Evolutionary conservation across 2,113 vertebrate genomes (phyloP).

Genomic region (Pelmatolapia mariae): DNA sequence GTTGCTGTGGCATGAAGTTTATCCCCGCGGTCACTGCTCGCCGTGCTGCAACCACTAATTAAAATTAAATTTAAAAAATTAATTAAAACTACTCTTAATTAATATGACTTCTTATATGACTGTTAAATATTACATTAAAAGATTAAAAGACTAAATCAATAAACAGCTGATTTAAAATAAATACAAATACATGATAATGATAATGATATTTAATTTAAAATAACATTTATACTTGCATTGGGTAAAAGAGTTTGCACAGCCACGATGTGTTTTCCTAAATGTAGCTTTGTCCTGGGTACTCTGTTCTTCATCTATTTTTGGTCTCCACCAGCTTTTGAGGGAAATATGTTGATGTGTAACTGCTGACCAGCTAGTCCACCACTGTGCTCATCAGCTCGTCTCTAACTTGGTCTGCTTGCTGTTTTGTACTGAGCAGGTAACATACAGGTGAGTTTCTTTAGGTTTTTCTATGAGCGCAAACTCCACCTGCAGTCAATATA

Average conservation of each 20-base stretch:
- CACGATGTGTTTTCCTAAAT: neutral
- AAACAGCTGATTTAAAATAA: neutral
- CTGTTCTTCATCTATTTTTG: neutral
- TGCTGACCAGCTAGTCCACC: neutral
- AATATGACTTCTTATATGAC: neutral
- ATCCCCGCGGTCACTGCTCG: rapidly evolving
- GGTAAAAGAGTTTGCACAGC: neutral
- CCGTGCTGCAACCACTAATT: neutral
- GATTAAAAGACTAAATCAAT: neutral
- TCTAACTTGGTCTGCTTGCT: neutral
- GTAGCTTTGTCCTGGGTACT: neutral
- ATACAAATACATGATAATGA: neutral
- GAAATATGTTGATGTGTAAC: neutral
- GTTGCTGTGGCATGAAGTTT: neutral
- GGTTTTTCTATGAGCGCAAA: neutral
- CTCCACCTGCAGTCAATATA: neutral
- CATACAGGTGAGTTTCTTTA: neutral
- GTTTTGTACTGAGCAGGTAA: neutral
- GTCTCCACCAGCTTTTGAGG: neutral
- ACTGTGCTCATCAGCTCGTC: neutral
- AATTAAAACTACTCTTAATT: neutral
- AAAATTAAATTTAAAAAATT: rapidly evolving
- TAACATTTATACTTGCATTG: neutral
- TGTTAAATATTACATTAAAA: neutral
- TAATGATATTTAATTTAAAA: neutral